These are phyloP conservation scores for Drosophila recens DNA, from an alignment of 2,888 invertebrate genomes.

Conservation along the genomic window DNA sequence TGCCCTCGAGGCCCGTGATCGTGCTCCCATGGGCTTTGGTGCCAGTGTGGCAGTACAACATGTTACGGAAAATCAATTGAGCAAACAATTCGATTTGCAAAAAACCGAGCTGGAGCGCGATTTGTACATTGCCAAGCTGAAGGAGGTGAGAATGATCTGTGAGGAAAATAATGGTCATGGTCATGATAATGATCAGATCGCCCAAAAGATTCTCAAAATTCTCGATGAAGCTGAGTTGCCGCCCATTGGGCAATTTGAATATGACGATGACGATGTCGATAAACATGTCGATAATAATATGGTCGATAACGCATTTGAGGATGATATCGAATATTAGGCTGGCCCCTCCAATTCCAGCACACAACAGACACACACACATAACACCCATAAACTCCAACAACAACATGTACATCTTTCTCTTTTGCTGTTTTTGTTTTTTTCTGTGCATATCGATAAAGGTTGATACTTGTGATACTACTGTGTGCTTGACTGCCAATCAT, in stretches of 20 bases:
- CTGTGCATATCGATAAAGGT: background rate
- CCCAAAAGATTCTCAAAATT: conserved; percentile 27
- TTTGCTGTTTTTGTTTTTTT: background rate
- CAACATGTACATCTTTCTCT: background rate
- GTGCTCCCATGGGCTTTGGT: conserved; percentile 32
- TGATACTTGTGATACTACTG: background rate
- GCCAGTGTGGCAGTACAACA: background rate
- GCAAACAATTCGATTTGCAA: background rate
- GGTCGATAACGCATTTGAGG: background rate
- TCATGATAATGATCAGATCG: background rate
- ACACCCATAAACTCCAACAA: background rate
- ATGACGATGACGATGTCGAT: background rate
- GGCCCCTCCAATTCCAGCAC: background rate
- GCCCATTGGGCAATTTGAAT: background rate
- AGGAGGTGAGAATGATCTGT: conserved; percentile 27
- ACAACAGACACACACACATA: background rate
- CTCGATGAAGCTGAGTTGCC: conserved; percentile 12
- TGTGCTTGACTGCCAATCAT: background rate
- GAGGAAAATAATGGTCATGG: background rate
- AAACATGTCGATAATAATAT: background rate
- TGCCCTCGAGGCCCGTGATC: conserved; percentile 25
- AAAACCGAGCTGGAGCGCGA: background rate
- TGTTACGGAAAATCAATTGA: background rate
- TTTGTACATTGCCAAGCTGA: conserved; percentile 22
- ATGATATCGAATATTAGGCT: background rate